phyloP scores from a whole-genome alignment of 30 jellyfish, hydroid and myxozoan genomes.

The Aurelia aurita complex sp. Pacific region DNA sequence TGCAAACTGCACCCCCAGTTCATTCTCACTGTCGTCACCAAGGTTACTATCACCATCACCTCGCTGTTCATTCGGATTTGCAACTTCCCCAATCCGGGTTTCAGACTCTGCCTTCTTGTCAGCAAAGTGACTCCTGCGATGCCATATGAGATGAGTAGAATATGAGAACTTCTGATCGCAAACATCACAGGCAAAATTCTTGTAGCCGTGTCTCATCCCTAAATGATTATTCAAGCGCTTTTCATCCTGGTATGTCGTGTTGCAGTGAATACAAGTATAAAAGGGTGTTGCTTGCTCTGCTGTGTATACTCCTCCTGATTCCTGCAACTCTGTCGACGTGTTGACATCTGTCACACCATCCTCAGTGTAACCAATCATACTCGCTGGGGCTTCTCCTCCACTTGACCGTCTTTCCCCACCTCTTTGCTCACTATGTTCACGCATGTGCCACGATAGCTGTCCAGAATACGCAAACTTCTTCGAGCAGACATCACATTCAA shows the following conservation, averaged over 20 bases:
- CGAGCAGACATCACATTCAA: constrained; percentile 62
- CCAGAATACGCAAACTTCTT: constrained; percentile 76
- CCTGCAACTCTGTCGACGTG: not conserved
- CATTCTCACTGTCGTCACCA: constrained; percentile 9
- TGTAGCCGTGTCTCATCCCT: constrained; percentile 81
- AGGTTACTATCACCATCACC: constrained; percentile 5
- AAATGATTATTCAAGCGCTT: constrained; percentile 84
- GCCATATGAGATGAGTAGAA: constrained; percentile 87
- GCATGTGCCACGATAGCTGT: constrained; percentile 80
- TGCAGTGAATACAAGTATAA: constrained; percentile 65
- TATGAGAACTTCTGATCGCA: constrained; percentile 65
- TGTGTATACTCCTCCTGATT: not conserved
- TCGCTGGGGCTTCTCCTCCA: not conserved
- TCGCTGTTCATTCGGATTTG: constrained; percentile 9
- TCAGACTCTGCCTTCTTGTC: constrained; percentile 33
- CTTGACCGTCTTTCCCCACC: no score
- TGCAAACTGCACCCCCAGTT: not conserved
- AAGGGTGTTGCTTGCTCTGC: constrained; percentile 28
- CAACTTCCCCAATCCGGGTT: constrained; percentile 15
- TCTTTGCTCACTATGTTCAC: constrained; percentile 24
- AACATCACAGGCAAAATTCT: constrained; percentile 74
- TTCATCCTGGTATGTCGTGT: constrained; percentile 62
- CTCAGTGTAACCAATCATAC: not conserved
- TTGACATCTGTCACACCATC: not conserved
- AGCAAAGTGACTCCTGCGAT: constrained; percentile 60